Base-by-base conservation (phyloP, 2,797 vertebrate genomes). In the Esox lucius region DNA sequence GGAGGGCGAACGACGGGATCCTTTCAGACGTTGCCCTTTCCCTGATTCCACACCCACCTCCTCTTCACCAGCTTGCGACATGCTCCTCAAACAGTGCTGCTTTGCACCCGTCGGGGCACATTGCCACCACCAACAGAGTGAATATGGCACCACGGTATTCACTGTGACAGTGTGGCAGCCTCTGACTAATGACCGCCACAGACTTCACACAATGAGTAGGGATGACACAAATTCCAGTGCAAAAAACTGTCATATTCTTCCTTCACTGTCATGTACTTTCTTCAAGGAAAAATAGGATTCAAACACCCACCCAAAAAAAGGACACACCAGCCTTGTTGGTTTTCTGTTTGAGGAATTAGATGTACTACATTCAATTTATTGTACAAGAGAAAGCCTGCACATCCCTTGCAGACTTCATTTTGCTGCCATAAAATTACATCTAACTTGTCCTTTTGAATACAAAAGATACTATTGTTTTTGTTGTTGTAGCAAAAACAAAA, bases 21-120 rank as follows among this genome's bases (percentile, higher is more conserved):
- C 24, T 85, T 90, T 87, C 87, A 70, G 92, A 94, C 92, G 79
- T 90, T 93, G 93, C 89, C 93, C 93, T 95, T 94, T 94, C 92
- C 90, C 74, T 35, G 80, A 84, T 90, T 92, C 87, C 88, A 94
- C 91, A 94, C 91, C 93, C 92, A 93, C 93, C 93, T 94, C 91
- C 89, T 91, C 92, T 90, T 93, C 89, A 94, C 94, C 93, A 94
- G 93, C 90, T 89, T 74, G 71, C 83, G 80, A 91, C 91, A 91
- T 92, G 92, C 92, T 91, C 86, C 80, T 46, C 81, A 88, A 93
- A 89, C 89, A 88, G 87, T 72, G 80, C 76, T 85, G 86, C 85
- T 91, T 87, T 89, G 89, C 90, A 91, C 82, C 91, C 80, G 90
- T 94, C 92, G 84, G 22, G 70, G 51, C 77, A 2, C 28, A 90